Percentiles rank a stretch among this genome's conserved stretches.
These are phyloP conservation scores for Mirza zaza DNA, from an alignment of 2,113 vertebrate species.

Conservation along the genomic window DNA sequence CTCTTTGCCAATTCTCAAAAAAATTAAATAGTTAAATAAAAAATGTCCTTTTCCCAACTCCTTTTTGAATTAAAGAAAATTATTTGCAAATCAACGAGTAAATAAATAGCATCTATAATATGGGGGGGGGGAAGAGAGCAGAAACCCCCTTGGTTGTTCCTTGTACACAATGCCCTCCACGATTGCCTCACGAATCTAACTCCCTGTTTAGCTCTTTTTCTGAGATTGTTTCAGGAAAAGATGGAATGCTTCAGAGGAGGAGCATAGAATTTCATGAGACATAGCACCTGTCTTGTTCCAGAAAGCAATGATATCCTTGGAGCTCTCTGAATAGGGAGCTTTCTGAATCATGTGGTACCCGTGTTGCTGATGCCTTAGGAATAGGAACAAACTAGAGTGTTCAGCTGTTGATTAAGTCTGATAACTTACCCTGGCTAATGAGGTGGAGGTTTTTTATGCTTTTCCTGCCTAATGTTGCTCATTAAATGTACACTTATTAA, in stretches of 20 bases:
- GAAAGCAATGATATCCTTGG: background rate
- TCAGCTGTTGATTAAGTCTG: conserved; percentile 57
- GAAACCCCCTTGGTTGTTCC: background rate
- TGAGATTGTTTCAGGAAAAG: background rate
- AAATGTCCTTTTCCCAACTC: background rate
- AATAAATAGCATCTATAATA: background rate
- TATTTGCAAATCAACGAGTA: background rate
- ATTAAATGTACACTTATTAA: conserved; percentile 59
- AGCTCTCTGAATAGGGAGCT: background rate
- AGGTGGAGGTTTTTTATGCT: conserved; percentile 37
- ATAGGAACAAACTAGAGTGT: background rate
- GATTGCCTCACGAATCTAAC: background rate
- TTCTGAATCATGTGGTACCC: background rate
- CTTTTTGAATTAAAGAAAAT: background rate
- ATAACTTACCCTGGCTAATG: conserved; percentile 60
- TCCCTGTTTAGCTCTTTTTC: background rate
- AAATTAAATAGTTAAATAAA: background rate
- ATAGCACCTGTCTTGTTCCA: background rate
- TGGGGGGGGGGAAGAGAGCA: background rate
- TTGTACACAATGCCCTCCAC: background rate
- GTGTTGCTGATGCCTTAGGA: background rate
- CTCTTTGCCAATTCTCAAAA: background rate
- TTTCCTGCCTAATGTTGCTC: conserved; percentile 6
- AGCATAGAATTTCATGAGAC: background rate
- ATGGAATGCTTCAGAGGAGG: background rate